A percentile compares a stretch with the other conserved stretches of the same genome.
Evolutionary conservation across 2,888 invertebrate genomes (phyloP).

Genomic region (Tipula vernalis): DNA sequence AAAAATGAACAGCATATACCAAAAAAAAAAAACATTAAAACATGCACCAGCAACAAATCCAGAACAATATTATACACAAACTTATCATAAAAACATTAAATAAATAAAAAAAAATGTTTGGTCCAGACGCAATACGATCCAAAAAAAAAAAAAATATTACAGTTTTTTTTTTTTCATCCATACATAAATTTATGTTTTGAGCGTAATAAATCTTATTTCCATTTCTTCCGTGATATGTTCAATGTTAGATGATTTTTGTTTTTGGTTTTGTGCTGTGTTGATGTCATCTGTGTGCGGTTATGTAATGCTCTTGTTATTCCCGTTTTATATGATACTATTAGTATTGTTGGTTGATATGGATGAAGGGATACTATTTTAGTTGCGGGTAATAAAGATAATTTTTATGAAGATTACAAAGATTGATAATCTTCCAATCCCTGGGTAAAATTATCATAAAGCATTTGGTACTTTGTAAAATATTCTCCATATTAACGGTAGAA

Average conservation of each 20-base stretch:
- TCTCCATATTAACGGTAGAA: too few relatives aligned
- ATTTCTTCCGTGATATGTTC: slow-evolving; percentile 8
- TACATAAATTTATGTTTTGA: neutral
- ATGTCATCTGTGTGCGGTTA: neutral
- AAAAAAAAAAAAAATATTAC: neutral
- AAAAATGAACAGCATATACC: neutral
- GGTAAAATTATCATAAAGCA: too few relatives aligned
- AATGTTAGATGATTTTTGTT: neutral
- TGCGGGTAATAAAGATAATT: too few relatives aligned
- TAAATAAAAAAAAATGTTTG: neutral
- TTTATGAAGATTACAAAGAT: too few relatives aligned
- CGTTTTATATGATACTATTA: neutral
- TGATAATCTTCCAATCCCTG: too few relatives aligned
- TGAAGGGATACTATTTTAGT: neutral
- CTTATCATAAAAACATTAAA: slow-evolving; percentile 4
- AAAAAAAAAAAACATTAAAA: neutral
- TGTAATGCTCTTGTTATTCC: neutral
- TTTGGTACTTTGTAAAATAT: too few relatives aligned
- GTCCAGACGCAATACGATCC: slow-evolving; percentile 9
- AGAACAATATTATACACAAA: neutral
- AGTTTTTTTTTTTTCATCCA: neutral
- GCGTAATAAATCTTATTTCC: slow-evolving; percentile 6
- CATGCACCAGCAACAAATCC: neutral
- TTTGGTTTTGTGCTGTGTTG: neutral
- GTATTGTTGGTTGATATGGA: neutral